These are phyloP conservation scores for Poecilus cupreus DNA, from an alignment of 2,888 invertebrate species.

Conservation along the genomic window DNA sequence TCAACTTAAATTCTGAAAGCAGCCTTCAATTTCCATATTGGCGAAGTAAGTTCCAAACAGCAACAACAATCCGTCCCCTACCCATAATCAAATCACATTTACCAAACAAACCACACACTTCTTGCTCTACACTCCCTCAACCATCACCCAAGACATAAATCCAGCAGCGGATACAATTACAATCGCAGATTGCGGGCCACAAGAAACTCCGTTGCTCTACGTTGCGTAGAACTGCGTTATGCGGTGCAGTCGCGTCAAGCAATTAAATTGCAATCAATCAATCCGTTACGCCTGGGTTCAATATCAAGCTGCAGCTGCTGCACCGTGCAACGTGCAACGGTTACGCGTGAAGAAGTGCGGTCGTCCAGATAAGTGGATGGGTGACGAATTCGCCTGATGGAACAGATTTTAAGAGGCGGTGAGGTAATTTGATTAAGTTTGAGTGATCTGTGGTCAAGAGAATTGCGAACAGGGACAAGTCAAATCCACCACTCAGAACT, in stretches of 20 bases:
- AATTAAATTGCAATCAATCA: slow-evolving; percentile 40
- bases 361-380: neutral
- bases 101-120: neutral
- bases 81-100: no score
- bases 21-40: no score
- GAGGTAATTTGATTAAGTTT: no score
- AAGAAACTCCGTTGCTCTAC: neutral
- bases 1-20: no score
- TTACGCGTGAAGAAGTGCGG: neutral
- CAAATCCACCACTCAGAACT: no score
- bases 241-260: slow-evolving; percentile 13
- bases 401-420: no score
- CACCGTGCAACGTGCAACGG: neutral
- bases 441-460: no score
- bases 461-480: no score
- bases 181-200: slow-evolving; percentile 6
- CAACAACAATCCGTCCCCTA: no score
- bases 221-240: neutral
- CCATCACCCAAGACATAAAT: slow-evolving; percentile 9
- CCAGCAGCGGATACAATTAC: slow-evolving; percentile 15
- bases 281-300: slow-evolving; percentile 3
- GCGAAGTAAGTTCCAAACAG: no score
- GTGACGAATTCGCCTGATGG: no score
- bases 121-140: neutral
- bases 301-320: slow-evolving; percentile 3